phyloP scores from a whole-genome alignment of 2,113 vertebrate species.

The Columbina picui region DNA sequence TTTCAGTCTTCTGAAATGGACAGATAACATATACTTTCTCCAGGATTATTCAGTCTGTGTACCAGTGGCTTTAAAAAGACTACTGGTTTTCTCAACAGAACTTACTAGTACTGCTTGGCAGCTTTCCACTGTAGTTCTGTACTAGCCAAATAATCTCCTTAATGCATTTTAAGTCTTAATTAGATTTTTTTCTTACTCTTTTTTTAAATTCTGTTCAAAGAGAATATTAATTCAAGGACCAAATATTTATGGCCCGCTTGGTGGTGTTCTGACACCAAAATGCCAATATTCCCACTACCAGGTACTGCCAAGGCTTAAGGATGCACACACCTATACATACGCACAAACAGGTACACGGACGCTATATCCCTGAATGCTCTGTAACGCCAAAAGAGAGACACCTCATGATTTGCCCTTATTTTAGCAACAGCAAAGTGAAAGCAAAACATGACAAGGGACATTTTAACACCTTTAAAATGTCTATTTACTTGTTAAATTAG shows the following conservation, averaged over 20 bases:
- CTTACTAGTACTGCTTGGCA: background rate
- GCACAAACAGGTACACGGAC: background rate
- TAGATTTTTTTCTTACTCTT: background rate
- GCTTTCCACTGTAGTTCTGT: background rate
- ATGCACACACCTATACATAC: background rate
- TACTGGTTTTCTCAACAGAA: background rate
- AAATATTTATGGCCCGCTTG: background rate
- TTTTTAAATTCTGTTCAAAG: background rate
- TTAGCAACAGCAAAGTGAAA: background rate
- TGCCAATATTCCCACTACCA: background rate
- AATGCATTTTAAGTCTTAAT: background rate
- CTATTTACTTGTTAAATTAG: background rate
- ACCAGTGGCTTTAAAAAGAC: background rate
- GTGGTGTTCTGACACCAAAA: background rate
- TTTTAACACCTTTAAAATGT: background rate
- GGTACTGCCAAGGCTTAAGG: background rate
- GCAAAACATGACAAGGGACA: fast-evolving
- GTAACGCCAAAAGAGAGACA: background rate
- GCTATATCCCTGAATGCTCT: background rate
- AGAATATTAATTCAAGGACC: background rate
- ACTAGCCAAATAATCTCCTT: background rate
- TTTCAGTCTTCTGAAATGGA: background rate
- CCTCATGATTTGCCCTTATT: background rate
- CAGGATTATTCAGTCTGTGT: background rate
- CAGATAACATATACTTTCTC: background rate